Base-by-base conservation (phyloP, 2,888 invertebrate genomes). In the Halictus quadricinctus region DNA sequence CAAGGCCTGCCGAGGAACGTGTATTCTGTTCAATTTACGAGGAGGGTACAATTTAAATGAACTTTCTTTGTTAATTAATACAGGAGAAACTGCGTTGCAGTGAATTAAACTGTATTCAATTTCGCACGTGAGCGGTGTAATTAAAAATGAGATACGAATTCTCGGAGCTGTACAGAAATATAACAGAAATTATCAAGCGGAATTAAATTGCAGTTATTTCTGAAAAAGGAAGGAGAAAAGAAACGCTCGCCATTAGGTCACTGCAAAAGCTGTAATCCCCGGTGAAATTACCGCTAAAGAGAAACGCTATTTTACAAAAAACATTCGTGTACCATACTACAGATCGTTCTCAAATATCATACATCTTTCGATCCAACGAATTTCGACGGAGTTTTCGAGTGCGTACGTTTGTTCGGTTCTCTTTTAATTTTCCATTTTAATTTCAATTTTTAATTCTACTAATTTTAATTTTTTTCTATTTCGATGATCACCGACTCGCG, bases 111-210 rank as follows among this genome's bases (percentile, higher is more conserved):
- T 70, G 70, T 41, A 70, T 70, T 70, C 70, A 70, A 70, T 70
- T 70, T 70, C 70, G 43, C n/a, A 41, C 41, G 70, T 70, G 43
- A 43, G 43, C 70, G 12, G 70, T 43, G 70, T 70, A 70, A 70
- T 70, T 70, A 70, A 70, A 70, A 70, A 70, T 70, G 70, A 70
- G n/a, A 70, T 41, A 70, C 43, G 70, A 70, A 70, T 70, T 43
- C 70, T 12, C 43, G 10, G 43, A n/a, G 41, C 21, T 70, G n/a
- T 43, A 41, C 41, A 70, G 70, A 41, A 69, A 69, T 69, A 41
- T n/a, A n/a, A 43, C 70, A 43, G 43, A 70, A 70, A 70, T 70
- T 70, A 13, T 70, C 43, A 70, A 70, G n/a, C 43, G n/a, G 21
- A 5, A 25, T 70, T 43, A 70, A 70, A 69, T 69, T 41, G 41